These are phyloP conservation scores for Nautilus pompilius DNA, from an alignment of 1,140 invertebrate genomes.

Conservation along the genomic window DNA sequence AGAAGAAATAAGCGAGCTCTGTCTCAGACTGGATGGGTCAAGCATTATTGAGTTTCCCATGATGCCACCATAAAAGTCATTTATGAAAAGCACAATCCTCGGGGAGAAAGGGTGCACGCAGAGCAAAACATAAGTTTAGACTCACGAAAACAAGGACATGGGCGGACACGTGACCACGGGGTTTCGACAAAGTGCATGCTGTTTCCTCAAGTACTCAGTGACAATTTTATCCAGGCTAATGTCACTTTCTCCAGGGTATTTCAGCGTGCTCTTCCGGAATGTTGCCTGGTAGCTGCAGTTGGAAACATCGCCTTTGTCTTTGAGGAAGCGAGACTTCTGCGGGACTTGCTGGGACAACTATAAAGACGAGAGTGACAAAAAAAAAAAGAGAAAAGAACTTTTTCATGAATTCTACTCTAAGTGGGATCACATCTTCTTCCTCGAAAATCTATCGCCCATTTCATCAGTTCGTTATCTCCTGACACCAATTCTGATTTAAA, in stretches of 20 bases:
- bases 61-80: background rate
- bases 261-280: too few relatives aligned
- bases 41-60: background rate
- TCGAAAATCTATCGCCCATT: too few relatives aligned
- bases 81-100: background rate
- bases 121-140: background rate
- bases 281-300: too few relatives aligned
- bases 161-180: slow-evolving; percentile 62
- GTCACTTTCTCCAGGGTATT: slow-evolving; percentile 28
- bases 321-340: too few relatives aligned
- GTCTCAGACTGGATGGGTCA: background rate
- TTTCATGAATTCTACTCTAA: too few relatives aligned
- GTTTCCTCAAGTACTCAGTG: slow-evolving; percentile 92
- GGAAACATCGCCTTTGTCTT: too few relatives aligned
- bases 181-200: slow-evolving; percentile 63
- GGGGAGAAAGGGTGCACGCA: background rate
- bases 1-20: background rate
- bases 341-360: too few relatives aligned
- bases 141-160: slow-evolving; percentile 58
- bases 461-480: too few relatives aligned
- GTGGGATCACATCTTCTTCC: too few relatives aligned
- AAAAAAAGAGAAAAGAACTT: too few relatives aligned
- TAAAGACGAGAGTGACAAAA: too few relatives aligned
- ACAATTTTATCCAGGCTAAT: slow-evolving; percentile 80
- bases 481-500: too few relatives aligned